Evolutionary conservation across 2,888 invertebrate genomes (phyloP), one percentile per base, ranked within the genome.

Genomic region (Acrobasis consociella): DNA sequence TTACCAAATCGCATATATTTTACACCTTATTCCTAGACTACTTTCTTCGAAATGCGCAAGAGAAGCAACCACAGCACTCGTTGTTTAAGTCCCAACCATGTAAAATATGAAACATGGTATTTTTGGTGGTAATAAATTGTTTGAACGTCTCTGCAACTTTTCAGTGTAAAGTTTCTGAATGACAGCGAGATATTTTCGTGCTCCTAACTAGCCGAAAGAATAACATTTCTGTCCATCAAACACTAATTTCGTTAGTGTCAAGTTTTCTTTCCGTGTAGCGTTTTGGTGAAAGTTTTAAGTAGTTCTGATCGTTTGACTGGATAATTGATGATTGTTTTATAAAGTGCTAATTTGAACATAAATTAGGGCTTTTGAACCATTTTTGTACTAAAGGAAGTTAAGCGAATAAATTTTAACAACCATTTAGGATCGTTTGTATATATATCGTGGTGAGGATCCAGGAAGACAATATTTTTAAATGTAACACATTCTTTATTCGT

Each of bases 161-260:
- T 86, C 84, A 85, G 87, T 86, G 77, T 89, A 82, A 83, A 81
- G 84, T 90, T 90, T 83, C 86, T 66, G 76, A 76, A 82, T 73
- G 87, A 83, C 85, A 80, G 77, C 67, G 67, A 73, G 78, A 81
- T 90, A 89, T 89, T 90, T 90, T 85, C 66, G 81, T 72, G 72
- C 72, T 69, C 68, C 77, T 83, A 82, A 86, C 82, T 78, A 81
- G 81, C 74, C 67, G 73, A 82, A 82, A 81, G 78, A 86, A 85
- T 81, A 88, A 86, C 85, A 82, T 82, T 80, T 79, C 77, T 81
- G 85, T 83, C 83, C 76, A 80, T 89, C 88, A 88, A 83, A 81
- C 82, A 78, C 75, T 79, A 77, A 83, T 85, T 84, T 82, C 67
- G 82, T 80, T 70, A 77, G 73, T 69, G 69, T 74, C 68, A 72